Evolutionary conservation across 2,888 invertebrate species (phyloP), one percentile per base, ranked within the genome.

Genomic region (Ennomos fuscantarius): DNA sequence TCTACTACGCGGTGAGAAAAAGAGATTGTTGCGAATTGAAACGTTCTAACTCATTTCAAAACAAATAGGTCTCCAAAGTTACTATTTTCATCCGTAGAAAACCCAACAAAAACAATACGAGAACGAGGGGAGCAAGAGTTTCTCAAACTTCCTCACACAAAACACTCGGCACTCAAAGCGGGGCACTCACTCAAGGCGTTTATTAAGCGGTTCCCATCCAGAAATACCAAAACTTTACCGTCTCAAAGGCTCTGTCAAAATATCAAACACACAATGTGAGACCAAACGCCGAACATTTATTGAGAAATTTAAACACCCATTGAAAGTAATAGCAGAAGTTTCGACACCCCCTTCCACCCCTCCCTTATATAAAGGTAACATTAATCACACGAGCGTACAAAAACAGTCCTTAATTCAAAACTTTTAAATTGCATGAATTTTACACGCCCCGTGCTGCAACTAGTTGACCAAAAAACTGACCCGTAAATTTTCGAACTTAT

Each of bases 231-330:
- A 78, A 82, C 63, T 76, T 75, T 52, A 46, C 48, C 66, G 60
- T 72, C 76, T 69, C 69, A 70, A 74, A 74, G 68, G 60, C 72
- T 67, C 76, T 78, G 81, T 83, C 80, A 81, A 82, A 84, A 84
- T 82, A 82, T 79, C 80, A 81, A 79, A 78, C 74, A 77, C 73
- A 81, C 79, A 82, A 79, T 80, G 67, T 69, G 73, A 72, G 62
- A 66, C 68, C 65, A 68, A 74, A 78, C 71, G 55, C 51, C 9
- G 33, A 84, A 82, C 79, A 86, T 84, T 84, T 86, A 87, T 86
- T 81, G 79, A 79, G 78, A 79, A 84, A 84, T 86, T 86, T 82
- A 84, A 87, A 83, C 81, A 77, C 68, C 82, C 78, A 81, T 86
- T 80, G 70, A 67, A 74, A 74, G 82, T 86, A 86, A 86, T 85